A percentile compares a stretch with the other conserved stretches of the same genome.
phyloP scores from a whole-genome alignment of 2,888 invertebrate genomes.

The Scaeva pyrastri region DNA sequence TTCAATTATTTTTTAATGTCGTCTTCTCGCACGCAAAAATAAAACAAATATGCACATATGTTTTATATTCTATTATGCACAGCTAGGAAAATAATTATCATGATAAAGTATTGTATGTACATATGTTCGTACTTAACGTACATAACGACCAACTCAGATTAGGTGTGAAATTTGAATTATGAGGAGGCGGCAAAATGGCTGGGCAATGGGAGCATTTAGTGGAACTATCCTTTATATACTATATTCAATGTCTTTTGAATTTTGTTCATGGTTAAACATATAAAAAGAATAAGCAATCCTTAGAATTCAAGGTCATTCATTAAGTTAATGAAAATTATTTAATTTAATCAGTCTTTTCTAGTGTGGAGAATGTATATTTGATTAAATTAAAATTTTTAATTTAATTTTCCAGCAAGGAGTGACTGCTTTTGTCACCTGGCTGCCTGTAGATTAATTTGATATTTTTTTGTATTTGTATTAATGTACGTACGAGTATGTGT shows the following conservation, averaged over 20 bases:
- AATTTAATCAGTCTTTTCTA: not conserved
- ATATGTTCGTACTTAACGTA: not conserved
- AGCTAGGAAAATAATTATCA: constrained; percentile 1
- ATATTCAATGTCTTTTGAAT: not conserved
- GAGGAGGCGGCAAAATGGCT: not conserved
- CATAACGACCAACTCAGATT: not conserved
- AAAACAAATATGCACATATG: constrained; percentile 7
- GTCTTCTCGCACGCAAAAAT: constrained; percentile 13
- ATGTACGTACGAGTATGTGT: too few relatives aligned
- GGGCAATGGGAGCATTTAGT: not conserved
- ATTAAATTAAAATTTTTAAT: not conserved
- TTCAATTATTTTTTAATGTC: not conserved
- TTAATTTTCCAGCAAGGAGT: too few relatives aligned
- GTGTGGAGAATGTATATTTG: not conserved
- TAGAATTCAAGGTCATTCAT: not conserved
- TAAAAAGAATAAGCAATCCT: not conserved
- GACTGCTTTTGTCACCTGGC: too few relatives aligned
- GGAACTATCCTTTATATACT: not conserved
- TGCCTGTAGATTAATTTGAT: too few relatives aligned
- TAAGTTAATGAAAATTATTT: not conserved
- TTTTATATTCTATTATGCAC: not conserved
- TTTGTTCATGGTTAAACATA: not conserved
- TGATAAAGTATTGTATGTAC: not conserved
- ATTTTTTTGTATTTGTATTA: too few relatives aligned
- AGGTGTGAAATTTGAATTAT: constrained; percentile 12